Conservation (phyloP, 2,888 invertebrate species). For the Chrysopilus asiliformis region DNA sequence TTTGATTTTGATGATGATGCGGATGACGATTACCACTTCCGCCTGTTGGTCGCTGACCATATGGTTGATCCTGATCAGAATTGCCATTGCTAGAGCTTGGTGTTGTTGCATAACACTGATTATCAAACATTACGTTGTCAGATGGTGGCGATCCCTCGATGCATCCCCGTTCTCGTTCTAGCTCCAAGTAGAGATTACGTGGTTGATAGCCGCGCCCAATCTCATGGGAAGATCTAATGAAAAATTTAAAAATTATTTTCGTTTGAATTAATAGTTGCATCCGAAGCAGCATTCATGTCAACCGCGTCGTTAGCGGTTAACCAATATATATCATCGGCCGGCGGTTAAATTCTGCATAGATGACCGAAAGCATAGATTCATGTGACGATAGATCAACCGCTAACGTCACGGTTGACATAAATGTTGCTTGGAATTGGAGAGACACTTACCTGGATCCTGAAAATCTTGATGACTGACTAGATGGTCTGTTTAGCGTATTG, state of each 20-base stretch:
- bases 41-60: conserved; percentile 40
- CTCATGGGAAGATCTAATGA: conserved; percentile 53
- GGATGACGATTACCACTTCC: conserved; percentile 36
- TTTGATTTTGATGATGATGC: conserved; percentile 52
- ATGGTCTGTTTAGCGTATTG: conserved; percentile 41
- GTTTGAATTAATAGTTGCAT: not conserved
- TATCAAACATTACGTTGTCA: conserved; percentile 88
- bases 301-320: too few species aligned
- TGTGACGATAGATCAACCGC: too few species aligned
- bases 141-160: conserved; percentile 67
- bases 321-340: too few species aligned
- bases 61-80: conserved; percentile 71
- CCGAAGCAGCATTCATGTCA: too few species aligned
- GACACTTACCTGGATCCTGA: conserved; percentile 49
- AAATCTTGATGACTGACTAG: conserved; percentile 52
- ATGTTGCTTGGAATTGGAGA: too few species aligned
- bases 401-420: too few species aligned
- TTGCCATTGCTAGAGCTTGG: conserved; percentile 89
- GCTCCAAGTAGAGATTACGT: conserved; percentile 62
- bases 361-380: too few species aligned
- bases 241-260: not conserved
- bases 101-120: conserved; percentile 89
- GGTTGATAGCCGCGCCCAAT: conserved; percentile 59
- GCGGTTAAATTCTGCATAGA: too few species aligned
- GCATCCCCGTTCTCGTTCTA: conserved; percentile 52